A percentile compares a stretch with the other conserved stretches of the same genome.
phyloP scores from a whole-genome alignment of 2,888 invertebrate genomes.

The Epirrhoe tristata region DNA sequence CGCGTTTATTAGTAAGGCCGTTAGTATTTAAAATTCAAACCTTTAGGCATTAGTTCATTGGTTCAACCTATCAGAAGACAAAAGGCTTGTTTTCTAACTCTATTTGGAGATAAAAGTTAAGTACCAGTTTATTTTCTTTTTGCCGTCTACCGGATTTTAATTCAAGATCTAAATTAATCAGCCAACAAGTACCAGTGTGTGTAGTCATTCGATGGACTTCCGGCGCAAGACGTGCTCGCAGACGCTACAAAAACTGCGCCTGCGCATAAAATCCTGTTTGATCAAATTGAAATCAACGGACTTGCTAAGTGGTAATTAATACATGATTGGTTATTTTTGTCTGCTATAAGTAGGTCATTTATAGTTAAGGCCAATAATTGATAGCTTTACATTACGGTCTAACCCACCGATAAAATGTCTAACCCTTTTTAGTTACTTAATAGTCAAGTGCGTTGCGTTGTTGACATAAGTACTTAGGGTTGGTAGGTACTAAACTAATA shows the following conservation, averaged over 20 bases:
- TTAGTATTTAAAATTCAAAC: too few species aligned
- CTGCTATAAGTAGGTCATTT: too few species aligned
- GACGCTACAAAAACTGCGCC: constrained; percentile 27
- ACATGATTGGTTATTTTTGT: background rate
- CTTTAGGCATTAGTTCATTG: too few species aligned
- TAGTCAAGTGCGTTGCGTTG: too few species aligned
- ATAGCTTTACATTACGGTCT: too few species aligned
- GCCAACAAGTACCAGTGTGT: constrained; percentile 1
- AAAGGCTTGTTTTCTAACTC: too few species aligned
- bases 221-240: constrained; percentile 31
- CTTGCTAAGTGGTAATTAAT: constrained; percentile 21
- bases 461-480: too few species aligned
- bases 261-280: constrained; percentile 15
- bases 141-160: constrained; percentile 10
- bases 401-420: too few species aligned
- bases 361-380: too few species aligned
- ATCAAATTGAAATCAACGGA: constrained; percentile 21
- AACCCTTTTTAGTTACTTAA: too few species aligned
- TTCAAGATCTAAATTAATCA: constrained; percentile 8
- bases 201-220: constrained; percentile 29
- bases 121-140: background rate
- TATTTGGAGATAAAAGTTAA: background rate
- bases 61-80: background rate
- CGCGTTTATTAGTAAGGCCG: too few species aligned
- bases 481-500: too few species aligned